Percentiles rank a stretch among this genome's conserved stretches.
phyloP scores from a whole-genome alignment of 92 coral and sea anemone species.

The Siderastrea siderea region DNA sequence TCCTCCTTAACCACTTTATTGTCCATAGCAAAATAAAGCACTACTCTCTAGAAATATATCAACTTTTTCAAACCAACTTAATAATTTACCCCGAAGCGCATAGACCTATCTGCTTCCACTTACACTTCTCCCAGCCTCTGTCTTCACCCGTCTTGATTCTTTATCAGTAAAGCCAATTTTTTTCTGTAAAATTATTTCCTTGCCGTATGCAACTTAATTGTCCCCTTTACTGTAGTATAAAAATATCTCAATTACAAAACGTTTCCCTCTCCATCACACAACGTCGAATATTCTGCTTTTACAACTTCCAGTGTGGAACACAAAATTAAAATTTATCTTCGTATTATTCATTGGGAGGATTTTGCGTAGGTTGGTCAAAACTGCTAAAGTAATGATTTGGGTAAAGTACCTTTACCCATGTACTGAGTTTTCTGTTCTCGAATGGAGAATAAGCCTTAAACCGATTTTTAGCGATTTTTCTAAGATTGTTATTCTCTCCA shows the following conservation, averaged over 20 bases:
- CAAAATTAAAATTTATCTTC: background rate
- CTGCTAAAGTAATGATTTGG: too few species aligned
- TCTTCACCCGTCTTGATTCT: background rate
- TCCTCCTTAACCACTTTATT: background rate
- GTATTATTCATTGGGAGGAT: background rate
- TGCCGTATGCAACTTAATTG: background rate
- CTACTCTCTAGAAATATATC: background rate
- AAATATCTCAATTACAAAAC: background rate
- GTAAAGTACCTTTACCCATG: too few species aligned
- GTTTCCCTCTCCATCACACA: background rate
- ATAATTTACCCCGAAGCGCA: too few species aligned
- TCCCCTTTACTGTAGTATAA: background rate
- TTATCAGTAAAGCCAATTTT: too few species aligned
- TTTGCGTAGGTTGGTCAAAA: background rate
- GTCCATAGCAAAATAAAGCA: conserved; percentile 16
- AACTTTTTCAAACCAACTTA: too few species aligned
- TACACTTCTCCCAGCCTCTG: background rate
- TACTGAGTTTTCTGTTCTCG: too few species aligned
- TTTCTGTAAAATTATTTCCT: too few species aligned
- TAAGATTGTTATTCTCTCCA: too few species aligned
- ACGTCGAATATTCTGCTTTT: background rate
- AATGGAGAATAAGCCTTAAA: too few species aligned
- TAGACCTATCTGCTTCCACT: too few species aligned
- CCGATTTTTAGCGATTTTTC: too few species aligned
- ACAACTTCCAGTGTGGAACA: background rate